These are phyloP conservation scores for Carposina sasakii DNA, from an alignment of 1,140 invertebrate genomes.

Conservation along the genomic window DNA sequence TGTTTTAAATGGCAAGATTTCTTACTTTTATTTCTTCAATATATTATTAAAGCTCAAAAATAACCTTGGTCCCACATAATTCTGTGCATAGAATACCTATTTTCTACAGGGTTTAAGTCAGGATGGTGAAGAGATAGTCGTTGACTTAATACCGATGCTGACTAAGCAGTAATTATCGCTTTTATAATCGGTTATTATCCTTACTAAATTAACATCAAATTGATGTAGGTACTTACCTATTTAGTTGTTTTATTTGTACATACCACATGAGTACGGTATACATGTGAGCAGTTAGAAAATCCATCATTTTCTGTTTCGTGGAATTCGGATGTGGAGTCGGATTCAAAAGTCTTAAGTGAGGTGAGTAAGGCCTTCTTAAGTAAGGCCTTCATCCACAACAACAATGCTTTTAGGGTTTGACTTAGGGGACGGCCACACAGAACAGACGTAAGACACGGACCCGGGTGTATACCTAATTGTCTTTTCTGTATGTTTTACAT, in stretches of 20 bases:
- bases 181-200: constrained; percentile 21
- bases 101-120: constrained; percentile 34
- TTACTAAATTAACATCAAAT: constrained; percentile 20
- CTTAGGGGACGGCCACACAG: no score
- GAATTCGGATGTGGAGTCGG: constrained; percentile 19
- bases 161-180: constrained; percentile 26
- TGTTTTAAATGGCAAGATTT: no score
- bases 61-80: constrained; percentile 14
- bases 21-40: no score
- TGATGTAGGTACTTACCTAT: constrained; percentile 23
- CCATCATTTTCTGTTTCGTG: constrained; percentile 29
- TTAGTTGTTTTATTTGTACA: constrained; percentile 26
- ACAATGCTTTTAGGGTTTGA: constrained; percentile 24
- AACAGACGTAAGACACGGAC: no score
- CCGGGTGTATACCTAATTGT: no score
- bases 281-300: constrained; percentile 25
- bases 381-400: constrained; percentile 25
- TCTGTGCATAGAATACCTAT: constrained; percentile 19
- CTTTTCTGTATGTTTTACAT: no score
- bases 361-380: constrained; percentile 26
- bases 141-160: constrained; percentile 21
- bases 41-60: no score
- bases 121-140: constrained; percentile 28
- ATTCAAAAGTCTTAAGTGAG: constrained; percentile 22
- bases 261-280: constrained; percentile 18